A percentile compares a stretch with the other conserved stretches of the same genome.
These are phyloP conservation scores for Cromileptes altivelis DNA, from an alignment of 2,113 vertebrate genomes.

Conservation along the genomic window DNA sequence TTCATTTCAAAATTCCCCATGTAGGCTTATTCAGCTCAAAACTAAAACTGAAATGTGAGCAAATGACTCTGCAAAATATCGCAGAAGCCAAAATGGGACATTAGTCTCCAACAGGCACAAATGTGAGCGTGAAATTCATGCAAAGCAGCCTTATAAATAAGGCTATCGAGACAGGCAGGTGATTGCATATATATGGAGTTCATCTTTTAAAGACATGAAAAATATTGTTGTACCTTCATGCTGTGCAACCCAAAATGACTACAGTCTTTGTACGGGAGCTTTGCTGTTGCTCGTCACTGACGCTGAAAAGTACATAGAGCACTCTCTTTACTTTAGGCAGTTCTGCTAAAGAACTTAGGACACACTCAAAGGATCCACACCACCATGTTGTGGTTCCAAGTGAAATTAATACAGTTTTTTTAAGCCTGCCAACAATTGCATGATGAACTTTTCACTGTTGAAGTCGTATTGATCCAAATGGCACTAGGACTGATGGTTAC, in stretches of 20 bases:
- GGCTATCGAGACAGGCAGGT: background rate
- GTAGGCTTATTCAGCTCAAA: background rate
- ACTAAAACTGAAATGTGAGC: background rate
- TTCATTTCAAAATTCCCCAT: background rate
- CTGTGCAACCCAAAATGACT: constrained; percentile 5
- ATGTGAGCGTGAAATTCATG: background rate
- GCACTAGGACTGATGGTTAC: background rate
- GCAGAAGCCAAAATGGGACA: background rate
- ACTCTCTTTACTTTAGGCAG: background rate
- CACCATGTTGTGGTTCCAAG: constrained; percentile 7
- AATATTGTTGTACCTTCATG: background rate
- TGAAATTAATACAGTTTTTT: constrained; percentile 1
- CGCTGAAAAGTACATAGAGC: background rate
- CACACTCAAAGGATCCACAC: background rate
- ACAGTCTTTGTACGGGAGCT: background rate
- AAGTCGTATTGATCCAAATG: constrained; percentile 1
- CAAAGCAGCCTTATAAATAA: background rate
- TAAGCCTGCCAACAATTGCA: constrained; percentile 30
- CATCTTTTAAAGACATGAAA: constrained; percentile 4
- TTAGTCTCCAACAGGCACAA: background rate
- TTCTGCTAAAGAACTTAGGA: background rate
- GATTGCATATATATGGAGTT: background rate
- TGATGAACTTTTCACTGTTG: background rate
- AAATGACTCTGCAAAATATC: background rate
- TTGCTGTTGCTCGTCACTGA: constrained; percentile 2